A percentile compares a stretch with the other conserved stretches of the same genome.
phyloP scores from a whole-genome alignment of 2,113 vertebrate genomes.

The Mellivora capensis region DNA sequence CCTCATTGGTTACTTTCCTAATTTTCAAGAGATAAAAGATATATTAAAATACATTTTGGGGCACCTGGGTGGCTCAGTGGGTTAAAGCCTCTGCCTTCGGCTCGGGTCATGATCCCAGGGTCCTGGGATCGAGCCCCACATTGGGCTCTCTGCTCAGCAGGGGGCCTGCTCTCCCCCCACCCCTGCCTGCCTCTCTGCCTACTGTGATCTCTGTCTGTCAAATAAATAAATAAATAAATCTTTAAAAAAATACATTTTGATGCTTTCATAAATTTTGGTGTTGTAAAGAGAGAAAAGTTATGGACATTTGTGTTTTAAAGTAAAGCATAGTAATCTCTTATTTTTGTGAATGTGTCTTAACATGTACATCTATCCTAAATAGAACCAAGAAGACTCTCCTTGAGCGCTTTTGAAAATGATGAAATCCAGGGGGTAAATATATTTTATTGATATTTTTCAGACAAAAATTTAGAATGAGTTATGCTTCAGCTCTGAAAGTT shows the following conservation, averaged over 20 bases:
- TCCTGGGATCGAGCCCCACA: no score
- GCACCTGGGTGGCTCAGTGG: no score
- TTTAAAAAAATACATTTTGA: not conserved
- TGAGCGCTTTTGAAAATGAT: not conserved
- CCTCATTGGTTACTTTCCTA: not conserved
- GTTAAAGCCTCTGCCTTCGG: no score
- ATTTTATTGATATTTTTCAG: not conserved
- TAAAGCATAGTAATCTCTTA: not conserved
- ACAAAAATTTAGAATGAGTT: not conserved
- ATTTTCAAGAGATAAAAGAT: constrained; percentile 2
- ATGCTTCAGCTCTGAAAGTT: not conserved
- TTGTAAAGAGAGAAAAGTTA: constrained; percentile 5
- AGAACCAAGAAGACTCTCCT: not conserved
- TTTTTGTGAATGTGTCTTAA: not conserved
- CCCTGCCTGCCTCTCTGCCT: no score
- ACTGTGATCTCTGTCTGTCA: no score
- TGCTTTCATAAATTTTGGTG: not conserved
- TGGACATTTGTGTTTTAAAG: not conserved
- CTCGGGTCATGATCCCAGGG: no score
- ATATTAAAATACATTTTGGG: not conserved
- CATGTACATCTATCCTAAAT: not conserved
- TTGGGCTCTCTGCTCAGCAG: no score
- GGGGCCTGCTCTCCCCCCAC: no score
- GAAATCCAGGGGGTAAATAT: not conserved
- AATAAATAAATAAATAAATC: no score